These are phyloP conservation scores for Hylyphantes graminicola DNA, from an alignment of 1,140 invertebrate genomes.

Conservation along the genomic window DNA sequence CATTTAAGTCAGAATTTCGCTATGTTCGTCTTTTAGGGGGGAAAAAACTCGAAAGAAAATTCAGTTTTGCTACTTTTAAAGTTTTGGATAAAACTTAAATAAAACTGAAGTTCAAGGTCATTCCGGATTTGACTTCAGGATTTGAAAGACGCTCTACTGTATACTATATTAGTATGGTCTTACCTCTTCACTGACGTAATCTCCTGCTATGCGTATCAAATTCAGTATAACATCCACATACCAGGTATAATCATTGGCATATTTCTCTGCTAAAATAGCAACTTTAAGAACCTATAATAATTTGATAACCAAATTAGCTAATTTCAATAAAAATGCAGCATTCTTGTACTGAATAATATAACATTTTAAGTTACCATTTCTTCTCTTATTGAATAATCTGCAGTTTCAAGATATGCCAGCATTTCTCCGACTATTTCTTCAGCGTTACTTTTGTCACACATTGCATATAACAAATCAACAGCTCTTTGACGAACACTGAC, in stretches of 20 bases:
- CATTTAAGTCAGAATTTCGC: too few relatives aligned
- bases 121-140: too few relatives aligned
- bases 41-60: not conserved
- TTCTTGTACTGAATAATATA: not conserved
- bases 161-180: constrained; percentile 2
- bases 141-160: too few relatives aligned
- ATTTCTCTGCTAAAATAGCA: constrained; percentile 99
- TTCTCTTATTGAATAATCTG: constrained; percentile 99
- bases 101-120: not conserved
- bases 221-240: constrained; percentile 99
- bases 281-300: constrained; percentile 85
- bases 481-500: constrained; percentile 98
- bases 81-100: not conserved
- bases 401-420: constrained; percentile 98
- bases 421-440: constrained; percentile 99
- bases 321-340: not conserved
- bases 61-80: not conserved
- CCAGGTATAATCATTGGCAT: constrained; percentile 99
- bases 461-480: constrained; percentile 98
- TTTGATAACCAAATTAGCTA: not conserved
- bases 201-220: constrained; percentile 98
- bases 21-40: too few relatives aligned
- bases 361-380: constrained; percentile 84
- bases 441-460: constrained; percentile 99
- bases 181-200: constrained; percentile 90